A percentile compares a stretch with the other conserved stretches of the same genome.
Evolutionary conservation across 37 sponge, comb jelly and placozoan genomes (phyloP).

Genomic region (Cliona cf. orientalis): DNA sequence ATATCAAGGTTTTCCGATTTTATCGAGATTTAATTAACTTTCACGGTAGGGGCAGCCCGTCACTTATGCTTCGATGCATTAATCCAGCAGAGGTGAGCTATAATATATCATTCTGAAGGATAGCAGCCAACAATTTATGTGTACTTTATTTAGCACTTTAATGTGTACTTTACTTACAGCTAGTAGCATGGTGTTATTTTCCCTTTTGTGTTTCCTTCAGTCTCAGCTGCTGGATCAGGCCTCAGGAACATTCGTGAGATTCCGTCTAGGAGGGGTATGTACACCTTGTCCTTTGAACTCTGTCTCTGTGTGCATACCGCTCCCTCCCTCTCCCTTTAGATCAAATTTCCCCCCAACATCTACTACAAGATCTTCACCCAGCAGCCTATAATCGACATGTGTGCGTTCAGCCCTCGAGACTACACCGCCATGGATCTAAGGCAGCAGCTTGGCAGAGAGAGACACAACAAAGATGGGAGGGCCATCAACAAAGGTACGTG

Average conservation of each 20-base stretch:
- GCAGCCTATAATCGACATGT: slow-evolving; percentile 83
- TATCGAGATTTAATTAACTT: slow-evolving; percentile 86
- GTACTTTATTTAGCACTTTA: too few relatives aligned
- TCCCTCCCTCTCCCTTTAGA: slow-evolving; percentile 37
- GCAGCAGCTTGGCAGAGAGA: slow-evolving; percentile 28
- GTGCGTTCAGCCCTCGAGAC: slow-evolving; percentile 91
- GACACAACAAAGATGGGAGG: slow-evolving; percentile 58
- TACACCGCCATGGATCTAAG: slow-evolving; percentile 79
- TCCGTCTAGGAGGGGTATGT: slow-evolving; percentile 95
- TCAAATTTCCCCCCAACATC: slow-evolving; percentile 87
- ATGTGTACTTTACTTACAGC: too few relatives aligned
- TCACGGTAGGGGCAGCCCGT: slow-evolving; percentile 71
- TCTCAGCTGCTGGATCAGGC: slow-evolving; percentile 84
- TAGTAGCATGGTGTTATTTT: too few relatives aligned
- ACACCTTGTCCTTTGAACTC: not conserved
- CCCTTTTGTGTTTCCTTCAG: too few relatives aligned
- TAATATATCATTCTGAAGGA: not conserved
- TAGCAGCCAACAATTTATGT: not conserved
- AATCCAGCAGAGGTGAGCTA: slow-evolving; percentile 87
- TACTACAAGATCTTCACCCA: slow-evolving; percentile 95
- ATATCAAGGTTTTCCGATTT: slow-evolving; percentile 73
- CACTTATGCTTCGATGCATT: slow-evolving; percentile 74
- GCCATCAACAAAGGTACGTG: slow-evolving; percentile 7
- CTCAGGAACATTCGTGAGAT: slow-evolving; percentile 77
- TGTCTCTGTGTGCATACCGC: not conserved